These are phyloP conservation scores for Tetrax tetrax DNA, from an alignment of 2,113 vertebrate species.

Conservation along the genomic window DNA sequence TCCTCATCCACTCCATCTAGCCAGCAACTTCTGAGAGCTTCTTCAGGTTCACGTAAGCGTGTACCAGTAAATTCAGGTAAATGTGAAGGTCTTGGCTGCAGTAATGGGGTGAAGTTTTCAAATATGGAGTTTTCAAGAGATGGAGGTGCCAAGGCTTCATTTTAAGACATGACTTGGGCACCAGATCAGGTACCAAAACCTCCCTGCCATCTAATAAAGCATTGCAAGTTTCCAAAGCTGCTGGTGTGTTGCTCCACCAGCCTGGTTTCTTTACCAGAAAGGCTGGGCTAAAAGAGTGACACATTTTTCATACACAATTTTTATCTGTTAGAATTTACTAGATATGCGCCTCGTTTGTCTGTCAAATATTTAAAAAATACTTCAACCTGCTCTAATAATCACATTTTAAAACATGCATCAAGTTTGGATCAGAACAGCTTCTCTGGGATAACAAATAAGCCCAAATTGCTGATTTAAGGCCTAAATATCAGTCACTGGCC, in stretches of 20 bases:
- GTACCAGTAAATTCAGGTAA: constrained; percentile 16
- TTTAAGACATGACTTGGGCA: constrained; percentile 13
- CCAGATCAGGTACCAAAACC: not conserved
- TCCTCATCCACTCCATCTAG: not conserved
- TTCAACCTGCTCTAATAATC: constrained; percentile 53
- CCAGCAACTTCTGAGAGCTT: constrained; percentile 8
- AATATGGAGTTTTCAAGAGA: not conserved
- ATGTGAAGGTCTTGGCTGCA: not conserved
- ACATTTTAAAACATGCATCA: constrained; percentile 61
- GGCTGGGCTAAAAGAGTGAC: constrained; percentile 40
- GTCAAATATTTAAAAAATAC: constrained; percentile 55
- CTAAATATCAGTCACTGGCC: constrained; percentile 59
- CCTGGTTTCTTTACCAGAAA: constrained; percentile 30
- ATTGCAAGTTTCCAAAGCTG: constrained; percentile 42
- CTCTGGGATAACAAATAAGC: constrained; percentile 52
- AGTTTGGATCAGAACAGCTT: constrained; percentile 59
- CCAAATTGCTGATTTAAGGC: constrained; percentile 66
- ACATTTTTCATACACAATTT: constrained; percentile 25
- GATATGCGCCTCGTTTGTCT: constrained; percentile 14
- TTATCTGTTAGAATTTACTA: constrained; percentile 43
- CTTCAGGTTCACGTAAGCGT: not conserved
- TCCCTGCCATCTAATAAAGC: not conserved
- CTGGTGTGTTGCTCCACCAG: constrained; percentile 48
- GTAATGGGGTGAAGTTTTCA: not conserved
- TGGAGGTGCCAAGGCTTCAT: not conserved